Conservation (phyloP, 2,113 vertebrate species). For the Pithys albifrons region DNA sequence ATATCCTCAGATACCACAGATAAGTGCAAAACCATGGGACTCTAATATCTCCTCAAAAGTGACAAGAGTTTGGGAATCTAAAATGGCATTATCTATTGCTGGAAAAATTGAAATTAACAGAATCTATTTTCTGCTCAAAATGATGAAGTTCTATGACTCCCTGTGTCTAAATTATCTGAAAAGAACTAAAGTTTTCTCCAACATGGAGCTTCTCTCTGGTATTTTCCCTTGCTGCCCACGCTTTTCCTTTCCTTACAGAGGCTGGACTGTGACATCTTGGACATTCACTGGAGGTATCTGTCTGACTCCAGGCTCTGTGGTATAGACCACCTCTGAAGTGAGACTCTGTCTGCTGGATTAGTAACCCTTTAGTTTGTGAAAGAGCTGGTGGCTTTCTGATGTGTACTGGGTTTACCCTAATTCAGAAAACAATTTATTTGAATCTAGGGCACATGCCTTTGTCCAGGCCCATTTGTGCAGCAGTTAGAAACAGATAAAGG, state of each 20-base stretch:
- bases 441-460: background rate
- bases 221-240: background rate
- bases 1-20: fast-evolving
- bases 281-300: background rate
- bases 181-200: background rate
- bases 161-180: background rate
- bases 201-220: background rate
- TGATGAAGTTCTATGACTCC: background rate
- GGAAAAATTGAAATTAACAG: background rate
- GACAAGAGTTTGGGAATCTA: background rate
- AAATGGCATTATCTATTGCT: background rate
- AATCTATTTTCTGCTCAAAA: background rate
- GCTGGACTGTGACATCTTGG: background rate
- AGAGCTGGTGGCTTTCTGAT: background rate
- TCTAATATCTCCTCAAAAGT: background rate
- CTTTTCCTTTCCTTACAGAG: background rate
- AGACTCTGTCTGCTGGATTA: background rate
- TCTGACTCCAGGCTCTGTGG: background rate
- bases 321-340: background rate
- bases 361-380: background rate
- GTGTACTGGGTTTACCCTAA: background rate
- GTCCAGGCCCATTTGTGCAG: background rate
- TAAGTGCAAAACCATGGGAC: background rate
- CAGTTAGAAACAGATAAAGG: background rate
- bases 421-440: background rate